Conservation (phyloP, 2,797 vertebrate genomes). For the Lepilemur septentrionalis region DNA sequence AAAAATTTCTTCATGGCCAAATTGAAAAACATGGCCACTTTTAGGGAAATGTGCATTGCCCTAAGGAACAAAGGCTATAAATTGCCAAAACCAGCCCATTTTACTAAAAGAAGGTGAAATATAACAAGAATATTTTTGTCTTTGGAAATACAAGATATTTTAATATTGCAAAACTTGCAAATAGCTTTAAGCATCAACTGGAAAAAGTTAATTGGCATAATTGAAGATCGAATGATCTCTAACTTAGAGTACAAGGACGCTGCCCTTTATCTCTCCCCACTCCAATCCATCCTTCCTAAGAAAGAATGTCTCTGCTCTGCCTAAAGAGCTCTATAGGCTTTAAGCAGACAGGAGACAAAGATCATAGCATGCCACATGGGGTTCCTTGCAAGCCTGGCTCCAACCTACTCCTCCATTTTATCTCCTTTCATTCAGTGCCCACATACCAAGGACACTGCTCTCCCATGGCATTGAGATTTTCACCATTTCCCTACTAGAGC, state of each 20-base stretch:
- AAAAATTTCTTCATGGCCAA: neutral
- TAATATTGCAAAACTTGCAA: neutral
- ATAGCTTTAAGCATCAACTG: neutral
- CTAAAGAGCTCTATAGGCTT: neutral
- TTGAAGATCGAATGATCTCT: neutral
- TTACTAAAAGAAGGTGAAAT: neutral
- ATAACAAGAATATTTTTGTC: neutral
- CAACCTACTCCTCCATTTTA: neutral
- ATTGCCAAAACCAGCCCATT: neutral
- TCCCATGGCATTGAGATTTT: neutral
- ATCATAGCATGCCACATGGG: neutral
- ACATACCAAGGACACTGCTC: neutral
- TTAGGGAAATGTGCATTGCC: neutral
- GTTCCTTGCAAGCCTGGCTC: neutral
- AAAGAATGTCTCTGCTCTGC: neutral
- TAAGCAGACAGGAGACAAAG: neutral
- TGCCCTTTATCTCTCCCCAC: neutral
- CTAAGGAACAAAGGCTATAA: neutral
- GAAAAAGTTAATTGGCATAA: neutral
- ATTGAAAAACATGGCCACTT: neutral
- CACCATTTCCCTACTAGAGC: neutral
- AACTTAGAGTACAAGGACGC: neutral
- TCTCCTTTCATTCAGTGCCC: neutral
- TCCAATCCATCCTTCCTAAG: neutral
- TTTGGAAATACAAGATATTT: conserved; percentile 2